Evolutionary conservation across 2,113 vertebrate species (phyloP).

Genomic region (Xiphophorus couchianus): DNA sequence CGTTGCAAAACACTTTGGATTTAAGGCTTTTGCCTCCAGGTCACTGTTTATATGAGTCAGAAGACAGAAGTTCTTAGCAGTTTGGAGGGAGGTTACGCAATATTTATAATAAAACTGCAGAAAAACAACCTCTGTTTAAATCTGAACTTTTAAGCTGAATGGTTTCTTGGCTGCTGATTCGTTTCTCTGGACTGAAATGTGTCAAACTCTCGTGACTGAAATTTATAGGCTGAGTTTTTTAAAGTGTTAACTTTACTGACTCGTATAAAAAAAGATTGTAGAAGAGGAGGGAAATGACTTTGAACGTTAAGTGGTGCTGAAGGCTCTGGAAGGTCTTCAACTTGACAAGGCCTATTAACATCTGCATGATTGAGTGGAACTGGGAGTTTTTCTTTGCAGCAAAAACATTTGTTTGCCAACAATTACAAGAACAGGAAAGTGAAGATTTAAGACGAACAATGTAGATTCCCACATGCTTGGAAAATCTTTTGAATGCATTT

Average conservation of each 20-base stretch:
- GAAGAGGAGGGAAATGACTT: not conserved
- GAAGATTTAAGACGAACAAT: not conserved
- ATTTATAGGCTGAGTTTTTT: not conserved
- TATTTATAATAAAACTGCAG: not conserved
- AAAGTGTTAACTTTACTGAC: not conserved
- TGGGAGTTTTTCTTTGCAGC: too few species aligned
- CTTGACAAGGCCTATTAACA: not conserved
- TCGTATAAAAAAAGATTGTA: not conserved
- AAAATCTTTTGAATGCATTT: not conserved
- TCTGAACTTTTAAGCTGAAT: not conserved
- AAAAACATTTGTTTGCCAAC: too few species aligned
- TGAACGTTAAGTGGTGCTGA: not conserved
- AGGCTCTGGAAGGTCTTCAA: not conserved
- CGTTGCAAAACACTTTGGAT: not conserved
- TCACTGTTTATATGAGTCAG: not conserved
- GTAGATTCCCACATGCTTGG: not conserved
- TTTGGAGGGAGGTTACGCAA: not conserved
- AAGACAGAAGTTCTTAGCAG: too few species aligned
- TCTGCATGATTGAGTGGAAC: not conserved
- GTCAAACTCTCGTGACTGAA: too few species aligned
- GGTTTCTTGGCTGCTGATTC: not conserved
- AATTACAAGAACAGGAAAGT: not conserved
- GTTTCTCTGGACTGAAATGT: not conserved
- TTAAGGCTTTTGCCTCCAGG: not conserved
- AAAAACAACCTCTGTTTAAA: not conserved